Evolutionary conservation across 2,113 vertebrate species (phyloP).

Genomic region (Aix galericulata): DNA sequence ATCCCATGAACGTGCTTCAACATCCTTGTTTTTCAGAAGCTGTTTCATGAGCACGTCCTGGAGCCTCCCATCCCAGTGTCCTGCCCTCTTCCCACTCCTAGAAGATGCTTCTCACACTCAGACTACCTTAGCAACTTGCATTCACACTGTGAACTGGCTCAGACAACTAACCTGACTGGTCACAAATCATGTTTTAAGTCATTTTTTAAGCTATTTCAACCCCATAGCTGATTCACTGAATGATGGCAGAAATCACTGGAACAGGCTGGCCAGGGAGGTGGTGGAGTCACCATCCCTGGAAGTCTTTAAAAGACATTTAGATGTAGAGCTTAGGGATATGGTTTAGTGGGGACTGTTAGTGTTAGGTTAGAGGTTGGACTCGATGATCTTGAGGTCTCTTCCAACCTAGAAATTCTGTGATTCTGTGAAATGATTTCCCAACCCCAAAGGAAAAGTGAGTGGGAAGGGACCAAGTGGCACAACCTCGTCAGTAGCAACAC

Average conservation of each 20-base stretch:
- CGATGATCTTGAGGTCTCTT: too few species aligned
- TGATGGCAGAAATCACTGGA: neutral
- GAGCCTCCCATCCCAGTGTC: fast-evolving
- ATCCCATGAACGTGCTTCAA: neutral
- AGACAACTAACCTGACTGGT: neutral
- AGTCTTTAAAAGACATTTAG: too few species aligned
- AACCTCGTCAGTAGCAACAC: neutral
- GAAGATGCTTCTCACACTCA: neutral
- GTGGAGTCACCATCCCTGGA: too few species aligned
- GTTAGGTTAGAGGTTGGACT: too few species aligned
- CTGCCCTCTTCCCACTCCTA: neutral
- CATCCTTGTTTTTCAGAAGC: neutral
- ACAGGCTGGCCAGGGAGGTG: too few species aligned
- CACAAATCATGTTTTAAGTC: neutral
- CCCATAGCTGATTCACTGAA: neutral
- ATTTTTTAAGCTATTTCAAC: neutral
- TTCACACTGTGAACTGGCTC: neutral
- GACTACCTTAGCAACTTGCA: neutral
- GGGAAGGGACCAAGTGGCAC: neutral
- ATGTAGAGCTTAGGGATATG: too few species aligned
- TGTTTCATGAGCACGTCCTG: neutral
- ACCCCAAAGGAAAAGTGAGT: neutral
- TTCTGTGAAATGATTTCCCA: neutral
- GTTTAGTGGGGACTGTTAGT: too few species aligned
- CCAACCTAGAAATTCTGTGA: too few species aligned